Base-by-base conservation (phyloP, 1,140 invertebrate species). In the Medauroidea extradentata region DNA sequence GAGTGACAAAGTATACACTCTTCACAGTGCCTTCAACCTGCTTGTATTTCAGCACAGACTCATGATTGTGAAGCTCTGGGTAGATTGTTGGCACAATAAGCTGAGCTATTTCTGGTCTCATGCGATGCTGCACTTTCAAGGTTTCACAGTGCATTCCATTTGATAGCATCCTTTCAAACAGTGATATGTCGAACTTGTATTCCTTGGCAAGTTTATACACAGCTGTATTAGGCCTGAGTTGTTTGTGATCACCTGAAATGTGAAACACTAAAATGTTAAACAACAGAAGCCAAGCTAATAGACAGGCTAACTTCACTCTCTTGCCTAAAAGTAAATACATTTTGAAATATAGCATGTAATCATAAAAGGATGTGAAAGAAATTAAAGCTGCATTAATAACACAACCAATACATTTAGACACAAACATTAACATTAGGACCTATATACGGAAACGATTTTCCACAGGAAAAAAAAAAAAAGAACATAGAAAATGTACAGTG, bases 221-320 rank as follows among this genome's bases (percentile, higher is more conserved):
- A 8, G 85, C 79, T 2, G 83, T 81, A 18, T 75, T 81, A 0
- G 89, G 89, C 57, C 85, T 79, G 38, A 91, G 69, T 69, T 91
- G 89, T 65, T 86, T 79, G 73, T 90, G 88, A 71, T 94, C 91
- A 50, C 88, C 88, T 83, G 48, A 5, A 44, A 14, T n/a, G n/a
- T n/a, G n/a, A 5, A 9, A 27, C 0, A 58, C 2, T 13, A 56
- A n/a, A 44, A 34, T 11, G 11, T 11, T 34, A 11, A 34, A 7
- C 29, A 34, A 34, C 29, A n/a, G n/a, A n/a, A n/a, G n/a, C n/a
- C n/a, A n/a, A n/a, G n/a, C n/a, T n/a, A n/a, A n/a, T n/a, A n/a
- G n/a, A n/a, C n/a, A n/a, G n/a, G n/a, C n/a, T n/a, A n/a, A n/a
- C n/a, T n/a, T n/a, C n/a, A n/a, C n/a, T n/a, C n/a, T n/a, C n/a